Evolutionary conservation across 2,113 vertebrate genomes (phyloP), one percentile per base, ranked within the genome.

Genomic region (Phrynocephalus versicolor): DNA sequence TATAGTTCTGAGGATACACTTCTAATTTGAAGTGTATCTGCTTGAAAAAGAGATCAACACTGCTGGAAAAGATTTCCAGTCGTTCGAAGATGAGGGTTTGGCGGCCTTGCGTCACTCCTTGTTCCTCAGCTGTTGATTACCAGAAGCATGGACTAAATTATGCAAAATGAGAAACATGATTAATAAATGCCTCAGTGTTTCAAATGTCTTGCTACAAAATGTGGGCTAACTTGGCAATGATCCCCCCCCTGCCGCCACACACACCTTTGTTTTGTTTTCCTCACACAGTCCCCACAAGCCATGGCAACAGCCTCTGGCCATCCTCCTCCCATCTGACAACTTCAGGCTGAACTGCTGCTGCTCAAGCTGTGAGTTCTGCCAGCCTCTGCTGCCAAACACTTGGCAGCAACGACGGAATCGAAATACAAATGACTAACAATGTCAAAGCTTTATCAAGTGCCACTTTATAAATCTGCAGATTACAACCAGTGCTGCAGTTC

Each of bases 391-490:
- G 75, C 5, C 79, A 89, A 77, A 85, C 35, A 69, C 69, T 72
- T 0, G 2, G 67, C 25, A 27, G 51, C 6, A 39, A 19, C 55
- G 79, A 18, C 82, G 62, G 0, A 0, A 16, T 58, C 23, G 0
- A 1, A 67, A 88, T 75, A 5, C 0, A 0, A 64, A 80, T 41
- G 33, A 76, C 37, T 79, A 86, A 82, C 25, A 71, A 78, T 60
- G 58, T 14, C n/a, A 58, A 0, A 1, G 75, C 81, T 85, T 83
- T 85, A 80, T 75, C 89, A 88, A 84, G 76, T 84, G 84, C 5
- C 81, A 37, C 60, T 88, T 62, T 80, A 82, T 75, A 58, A 0
- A 30, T 35, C n/a, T 62, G 13, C 16, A 73, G 76, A 84, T 79
- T 5, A 83, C 1, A 0, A 60, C 72, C 73, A 37, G 77, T 62